phyloP scores from a whole-genome alignment of 2,113 vertebrate species.

The Gallinago media region DNA sequence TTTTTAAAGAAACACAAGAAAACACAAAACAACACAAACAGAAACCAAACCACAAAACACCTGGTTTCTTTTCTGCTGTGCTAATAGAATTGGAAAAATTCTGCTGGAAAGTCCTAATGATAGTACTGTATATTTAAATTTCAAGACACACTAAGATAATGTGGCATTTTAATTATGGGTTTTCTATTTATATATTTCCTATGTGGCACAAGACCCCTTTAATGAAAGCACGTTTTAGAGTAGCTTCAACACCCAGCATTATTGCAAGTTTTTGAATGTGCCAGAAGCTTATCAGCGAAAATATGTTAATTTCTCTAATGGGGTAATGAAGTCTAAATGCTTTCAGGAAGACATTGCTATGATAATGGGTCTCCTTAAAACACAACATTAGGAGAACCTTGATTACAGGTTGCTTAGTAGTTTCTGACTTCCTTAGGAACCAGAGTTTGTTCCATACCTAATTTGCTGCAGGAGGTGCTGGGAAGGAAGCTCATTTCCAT shows the following conservation, averaged over 20 bases:
- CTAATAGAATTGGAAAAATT: background rate
- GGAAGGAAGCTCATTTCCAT: constrained; percentile 61
- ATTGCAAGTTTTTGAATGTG: constrained; percentile 12
- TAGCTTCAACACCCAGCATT: constrained; percentile 30
- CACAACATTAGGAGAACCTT: constrained; percentile 69
- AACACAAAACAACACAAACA: background rate
- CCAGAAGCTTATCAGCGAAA: constrained; percentile 74
- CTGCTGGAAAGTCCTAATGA: constrained; percentile 12
- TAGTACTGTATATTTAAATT: constrained; percentile 49
- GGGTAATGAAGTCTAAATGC: constrained; percentile 73
- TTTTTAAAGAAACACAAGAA: background rate
- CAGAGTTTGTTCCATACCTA: constrained; percentile 37
- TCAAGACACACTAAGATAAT: constrained; percentile 54
- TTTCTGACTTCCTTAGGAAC: constrained; percentile 54
- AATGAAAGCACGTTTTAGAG: constrained; percentile 42
- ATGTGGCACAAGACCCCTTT: constrained; percentile 35
- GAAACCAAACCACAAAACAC: background rate
- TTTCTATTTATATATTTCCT: constrained; percentile 63
- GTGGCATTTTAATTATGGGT: constrained; percentile 43
- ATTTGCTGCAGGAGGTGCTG: constrained; percentile 50
- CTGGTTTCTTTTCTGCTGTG: background rate
- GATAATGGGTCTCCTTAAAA: constrained; percentile 74
- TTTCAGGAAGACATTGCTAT: constrained; percentile 68
- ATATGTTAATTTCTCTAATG: constrained; percentile 75
- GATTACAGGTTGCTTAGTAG: constrained; percentile 68